Evolutionary conservation across 2,888 invertebrate species (phyloP), one percentile per base, ranked within the genome.

Genomic region (Parnassius smintheus): DNA sequence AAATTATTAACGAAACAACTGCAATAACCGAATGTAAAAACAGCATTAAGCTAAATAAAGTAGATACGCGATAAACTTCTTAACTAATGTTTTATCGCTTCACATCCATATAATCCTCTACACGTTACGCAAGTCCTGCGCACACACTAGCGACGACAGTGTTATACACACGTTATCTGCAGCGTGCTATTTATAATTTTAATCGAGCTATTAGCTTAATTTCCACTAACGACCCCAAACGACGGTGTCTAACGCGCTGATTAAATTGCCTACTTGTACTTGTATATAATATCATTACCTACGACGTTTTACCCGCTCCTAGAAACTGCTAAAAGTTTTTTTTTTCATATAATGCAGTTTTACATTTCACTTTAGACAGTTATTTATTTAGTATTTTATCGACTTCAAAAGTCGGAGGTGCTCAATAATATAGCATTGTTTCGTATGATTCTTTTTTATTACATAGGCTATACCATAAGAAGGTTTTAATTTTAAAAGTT

Each of bases 121-220:
- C 58, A 25, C 48, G 22, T 58, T 58, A 62, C 62, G 58, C 53
- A 62, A 57, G 46, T 46, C 52, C 61, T 42, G 22, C 61, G 61
- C 46, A 59, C 13, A n/a, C 59, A 53, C 22, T 22, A 51, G 44
- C 25, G 9, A 35, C 46, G 56, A 61, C 56, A 56, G 56, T 56
- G 56, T n/a, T 44, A 51, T 50, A 35, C 35, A 35, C 35, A 48
- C 44, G 53, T 58, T 62, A 58, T 62, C 58, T 44, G 22, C 18
- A 25, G 35, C 49, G 44, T 12, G 57, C 58, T 62, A 54, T 62
- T 62, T 62, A 57, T 53, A 58, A 22, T 42, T 52, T 46, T 46
- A 62, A 56, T 57, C 56, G 56, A 44, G 62, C 62, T 62, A 62
- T 58, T 62, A 58, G 58, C 58, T 62, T 53, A 62, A 58, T 62